Conservation (phyloP, 2,113 vertebrate genomes). For the Dolichallabes microphthalmus region DNA sequence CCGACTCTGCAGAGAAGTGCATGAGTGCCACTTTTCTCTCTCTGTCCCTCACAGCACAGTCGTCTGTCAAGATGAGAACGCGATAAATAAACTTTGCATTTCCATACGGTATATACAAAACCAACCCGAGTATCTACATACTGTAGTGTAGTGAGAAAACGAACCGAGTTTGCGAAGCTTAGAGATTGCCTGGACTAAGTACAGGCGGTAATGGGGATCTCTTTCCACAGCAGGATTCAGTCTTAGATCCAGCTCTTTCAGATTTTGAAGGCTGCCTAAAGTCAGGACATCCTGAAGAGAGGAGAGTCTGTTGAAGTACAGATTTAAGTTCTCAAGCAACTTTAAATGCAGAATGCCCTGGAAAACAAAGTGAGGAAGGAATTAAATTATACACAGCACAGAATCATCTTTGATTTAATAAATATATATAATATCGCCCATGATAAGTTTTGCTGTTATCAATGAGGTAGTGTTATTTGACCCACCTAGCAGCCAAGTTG, state of each 20-base stretch:
- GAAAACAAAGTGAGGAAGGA: neutral
- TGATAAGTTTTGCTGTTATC: neutral
- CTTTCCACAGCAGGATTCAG: constrained; percentile 77
- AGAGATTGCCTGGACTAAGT: constrained; percentile 72
- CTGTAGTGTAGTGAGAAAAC: neutral
- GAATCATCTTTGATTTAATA: neutral
- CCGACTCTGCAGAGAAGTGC: constrained; percentile 69
- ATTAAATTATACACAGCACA: neutral
- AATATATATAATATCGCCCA: neutral
- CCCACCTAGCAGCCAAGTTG: neutral
- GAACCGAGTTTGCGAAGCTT: constrained; percentile 71
- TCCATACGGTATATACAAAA: neutral
- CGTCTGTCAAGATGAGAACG: constrained; percentile 60
- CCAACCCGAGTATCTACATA: neutral
- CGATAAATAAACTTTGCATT: neutral
- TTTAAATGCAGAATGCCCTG: constrained; percentile 77
- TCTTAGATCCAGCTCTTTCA: constrained; percentile 76
- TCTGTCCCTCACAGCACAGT: constrained; percentile 70
- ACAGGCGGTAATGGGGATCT: constrained; percentile 71
- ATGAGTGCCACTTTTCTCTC: constrained; percentile 72
- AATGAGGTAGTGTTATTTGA: neutral
- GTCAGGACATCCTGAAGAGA: constrained; percentile 71
- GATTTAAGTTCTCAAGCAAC: constrained; percentile 74
- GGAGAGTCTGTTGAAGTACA: constrained; percentile 79
- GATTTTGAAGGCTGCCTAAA: constrained; percentile 64